Evolutionary conservation across 1,140 invertebrate genomes (phyloP), one percentile per base, ranked within the genome.

Genomic region (Palaemon carinicauda): DNA sequence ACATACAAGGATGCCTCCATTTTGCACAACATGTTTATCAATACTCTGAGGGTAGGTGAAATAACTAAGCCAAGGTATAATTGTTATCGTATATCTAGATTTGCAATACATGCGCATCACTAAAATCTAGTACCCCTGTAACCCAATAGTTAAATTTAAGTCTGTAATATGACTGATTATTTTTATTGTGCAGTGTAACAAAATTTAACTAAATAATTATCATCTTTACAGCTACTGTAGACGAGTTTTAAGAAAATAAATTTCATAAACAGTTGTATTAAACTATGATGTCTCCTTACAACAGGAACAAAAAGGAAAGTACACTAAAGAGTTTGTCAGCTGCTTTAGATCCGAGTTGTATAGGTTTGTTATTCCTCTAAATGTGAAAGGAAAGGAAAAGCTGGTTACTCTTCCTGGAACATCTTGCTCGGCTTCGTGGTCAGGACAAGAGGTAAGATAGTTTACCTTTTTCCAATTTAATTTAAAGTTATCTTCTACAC

Each of bases 21-120:
- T 93, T 91, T 97, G 15, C 94, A 97, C 88, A 96, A 95, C 88
- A 96, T 97, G 95, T 97, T 96, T 89, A 92, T 96, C 31, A 94
- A 96, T 77, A 94, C 94, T 31, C 94, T 97, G 90, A 94, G 95
- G 92, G 95, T 95, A 92, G 91, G 89, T 89, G 84, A 69, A 77
- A 29, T 69, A 41, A 12, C 41, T 41, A 41, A 12, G 41, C 41
- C 41, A 9, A 12, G 3, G 7, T 41, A 5, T 12, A 1, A 7
- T 1, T 41, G 1, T 41, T 41, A 12, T 12, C 12, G 5, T 41
- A 41, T 41, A 41, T 41, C 7, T 4, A 3, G 3, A 41, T n/a
- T n/a, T n/a, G n/a, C n/a, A n/a, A n/a, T n/a, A n/a, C n/a, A n/a
- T n/a, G n/a, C n/a, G n/a, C n/a, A n/a, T n/a, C n/a, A n/a, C n/a